Evolutionary conservation across 2,113 vertebrate species (phyloP).

Genomic region (Motacilla tschutschensis): DNA sequence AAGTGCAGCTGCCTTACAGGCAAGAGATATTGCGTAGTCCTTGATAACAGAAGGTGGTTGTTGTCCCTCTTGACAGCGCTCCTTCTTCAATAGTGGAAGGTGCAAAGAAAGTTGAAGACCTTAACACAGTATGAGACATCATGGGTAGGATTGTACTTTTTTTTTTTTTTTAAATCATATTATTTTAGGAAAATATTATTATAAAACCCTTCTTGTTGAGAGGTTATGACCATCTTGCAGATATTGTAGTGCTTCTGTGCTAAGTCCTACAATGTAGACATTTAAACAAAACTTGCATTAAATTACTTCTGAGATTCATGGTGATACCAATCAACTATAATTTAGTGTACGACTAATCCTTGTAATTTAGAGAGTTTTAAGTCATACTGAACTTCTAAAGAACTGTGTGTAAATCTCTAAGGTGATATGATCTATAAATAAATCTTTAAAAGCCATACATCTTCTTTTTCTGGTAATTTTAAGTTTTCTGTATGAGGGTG

Average conservation of each 20-base stretch:
- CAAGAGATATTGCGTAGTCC: not conserved
- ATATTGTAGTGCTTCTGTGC: not conserved
- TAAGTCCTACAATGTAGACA: not conserved
- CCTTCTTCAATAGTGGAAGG: not conserved
- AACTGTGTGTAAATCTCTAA: not conserved
- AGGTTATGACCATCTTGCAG: not conserved
- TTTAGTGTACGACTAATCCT: not conserved
- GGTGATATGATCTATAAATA: not conserved
- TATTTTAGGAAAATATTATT: not conserved
- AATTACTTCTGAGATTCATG: not conserved
- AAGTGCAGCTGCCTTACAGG: not conserved
- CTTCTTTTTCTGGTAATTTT: not conserved
- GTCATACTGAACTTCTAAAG: not conserved
- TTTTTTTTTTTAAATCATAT: not conserved
- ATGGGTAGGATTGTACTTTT: not conserved
- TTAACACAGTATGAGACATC: not conserved
- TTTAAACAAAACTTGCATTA: not conserved
- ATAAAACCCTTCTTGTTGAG: not conserved
- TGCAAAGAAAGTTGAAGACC: not conserved
- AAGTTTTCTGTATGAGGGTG: not conserved
- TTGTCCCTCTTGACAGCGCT: not conserved
- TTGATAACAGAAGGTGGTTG: not conserved
- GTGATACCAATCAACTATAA: not conserved
- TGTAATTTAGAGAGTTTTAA: constrained; percentile 1
- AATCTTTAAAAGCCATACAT: not conserved